These are phyloP conservation scores for Bovichtus variegatus DNA, from an alignment of 2,797 vertebrate species.

Conservation along the genomic window DNA sequence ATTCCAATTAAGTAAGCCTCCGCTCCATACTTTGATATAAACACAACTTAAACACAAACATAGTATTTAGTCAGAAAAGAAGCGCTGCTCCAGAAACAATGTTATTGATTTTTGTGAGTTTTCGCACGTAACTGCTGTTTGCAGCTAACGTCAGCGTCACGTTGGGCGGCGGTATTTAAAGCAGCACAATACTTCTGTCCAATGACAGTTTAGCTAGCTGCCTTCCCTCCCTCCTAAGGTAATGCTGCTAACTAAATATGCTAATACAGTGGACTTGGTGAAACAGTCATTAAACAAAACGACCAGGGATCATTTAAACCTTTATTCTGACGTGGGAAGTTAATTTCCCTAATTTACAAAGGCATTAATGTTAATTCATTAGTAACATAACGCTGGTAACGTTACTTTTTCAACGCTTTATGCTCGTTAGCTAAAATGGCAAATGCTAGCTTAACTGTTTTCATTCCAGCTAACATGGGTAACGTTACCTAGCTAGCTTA, in stretches of 20 bases:
- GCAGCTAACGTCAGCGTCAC: neutral
- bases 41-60: neutral
- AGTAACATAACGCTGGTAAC: neutral
- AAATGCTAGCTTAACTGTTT: neutral
- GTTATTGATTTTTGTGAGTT: too few relatives aligned
- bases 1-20: neutral
- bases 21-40: neutral
- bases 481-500: neutral
- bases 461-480: neutral
- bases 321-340: neutral
- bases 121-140: neutral
- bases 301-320: accelerated
- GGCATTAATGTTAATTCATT: neutral
- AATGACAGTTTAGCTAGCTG: neutral
- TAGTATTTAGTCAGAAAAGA: neutral
- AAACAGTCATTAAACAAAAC: neutral
- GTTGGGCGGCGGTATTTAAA: neutral
- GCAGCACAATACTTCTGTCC: neutral
- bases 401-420: neutral
- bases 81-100: neutral
- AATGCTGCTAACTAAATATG: neutral
- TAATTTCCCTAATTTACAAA: neutral
- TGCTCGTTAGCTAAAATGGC: neutral
- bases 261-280: too few relatives aligned
- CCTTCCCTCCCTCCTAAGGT: neutral